Evolutionary conservation across 2,888 invertebrate genomes (phyloP).

Genomic region (Xestia ashworthii): DNA sequence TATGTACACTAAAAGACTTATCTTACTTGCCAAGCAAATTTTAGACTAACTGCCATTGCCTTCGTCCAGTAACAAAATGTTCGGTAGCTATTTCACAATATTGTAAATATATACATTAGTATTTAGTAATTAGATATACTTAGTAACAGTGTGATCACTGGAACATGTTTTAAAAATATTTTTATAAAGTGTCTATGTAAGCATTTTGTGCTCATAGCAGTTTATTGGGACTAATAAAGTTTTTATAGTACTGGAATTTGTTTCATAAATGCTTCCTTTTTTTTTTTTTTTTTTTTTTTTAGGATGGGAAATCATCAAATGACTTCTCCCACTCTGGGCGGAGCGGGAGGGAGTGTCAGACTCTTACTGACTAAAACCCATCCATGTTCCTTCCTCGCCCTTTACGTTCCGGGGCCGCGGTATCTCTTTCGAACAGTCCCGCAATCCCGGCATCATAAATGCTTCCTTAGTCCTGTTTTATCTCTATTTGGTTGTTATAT

Average conservation of each 20-base stretch:
- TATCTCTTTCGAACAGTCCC: too few species aligned
- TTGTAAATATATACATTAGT: constrained; percentile 64
- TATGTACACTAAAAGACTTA: constrained; percentile 70
- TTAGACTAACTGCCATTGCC: constrained; percentile 71
- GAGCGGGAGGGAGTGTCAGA: too few species aligned
- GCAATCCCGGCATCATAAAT: too few species aligned
- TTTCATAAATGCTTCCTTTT: neutral
- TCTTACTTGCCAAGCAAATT: constrained; percentile 78
- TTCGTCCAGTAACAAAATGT: constrained; percentile 71
- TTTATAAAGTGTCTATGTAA: constrained; percentile 76
- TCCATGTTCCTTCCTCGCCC: too few species aligned
- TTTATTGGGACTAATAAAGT: constrained; percentile 76
- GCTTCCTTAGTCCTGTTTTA: neutral
- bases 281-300: too few species aligned
- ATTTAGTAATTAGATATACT: constrained; percentile 40
- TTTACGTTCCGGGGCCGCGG: too few species aligned
- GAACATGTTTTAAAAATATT: constrained; percentile 66
- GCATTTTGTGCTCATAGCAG: constrained; percentile 68
- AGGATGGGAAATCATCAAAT: too few species aligned
- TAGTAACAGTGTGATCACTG: constrained; percentile 50
- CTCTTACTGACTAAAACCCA: too few species aligned
- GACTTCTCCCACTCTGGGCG: too few species aligned
- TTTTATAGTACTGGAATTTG: constrained; percentile 54
- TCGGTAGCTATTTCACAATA: constrained; percentile 57
- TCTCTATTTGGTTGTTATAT: neutral